A percentile compares a stretch with the other conserved stretches of the same genome.
phyloP scores from a whole-genome alignment of 1,140 invertebrate species.

The Diachasma alloeum region DNA sequence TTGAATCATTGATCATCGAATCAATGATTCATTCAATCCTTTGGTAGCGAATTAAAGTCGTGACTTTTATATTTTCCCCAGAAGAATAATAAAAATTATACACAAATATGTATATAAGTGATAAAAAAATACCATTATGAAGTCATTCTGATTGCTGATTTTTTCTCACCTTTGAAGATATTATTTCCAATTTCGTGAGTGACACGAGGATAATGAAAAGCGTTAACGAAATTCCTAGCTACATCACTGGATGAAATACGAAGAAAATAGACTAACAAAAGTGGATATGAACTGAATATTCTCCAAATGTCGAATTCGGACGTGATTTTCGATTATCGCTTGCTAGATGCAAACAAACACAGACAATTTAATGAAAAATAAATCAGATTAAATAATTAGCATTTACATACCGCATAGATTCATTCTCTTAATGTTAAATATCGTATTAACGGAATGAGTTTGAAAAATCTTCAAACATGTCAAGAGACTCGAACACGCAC shows the following conservation, averaged over 20 bases:
- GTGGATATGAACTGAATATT: not conserved
- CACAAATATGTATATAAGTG: slow-evolving; percentile 14
- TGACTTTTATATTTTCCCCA: slow-evolving; percentile 25
- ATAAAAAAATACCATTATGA: slow-evolving; percentile 1
- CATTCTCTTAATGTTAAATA: slow-evolving; percentile 42
- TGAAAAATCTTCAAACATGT: slow-evolving; percentile 21
- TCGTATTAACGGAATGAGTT: slow-evolving; percentile 37
- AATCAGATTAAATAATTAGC: slow-evolving; percentile 35
- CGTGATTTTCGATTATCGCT: slow-evolving; percentile 42
- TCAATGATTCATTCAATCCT: not conserved
- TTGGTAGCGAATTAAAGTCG: not conserved
- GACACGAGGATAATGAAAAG: not conserved
- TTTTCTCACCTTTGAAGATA: not conserved
- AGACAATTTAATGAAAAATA: slow-evolving; percentile 26
- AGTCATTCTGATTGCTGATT: not conserved
- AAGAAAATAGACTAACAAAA: not conserved
- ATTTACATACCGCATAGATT: slow-evolving; percentile 35
- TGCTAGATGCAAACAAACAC: slow-evolving; percentile 25
- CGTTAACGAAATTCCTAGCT: slow-evolving; percentile 4
- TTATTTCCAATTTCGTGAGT: not conserved
- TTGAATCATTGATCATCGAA: not conserved
- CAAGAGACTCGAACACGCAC: slow-evolving; percentile 15
- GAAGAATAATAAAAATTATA: slow-evolving; percentile 5
- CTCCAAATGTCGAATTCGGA: slow-evolving; percentile 21
- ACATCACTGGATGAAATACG: not conserved